Evolutionary conservation across 2,888 invertebrate species (phyloP), one percentile per base, ranked within the genome.

Genomic region (Ectobius pallidus): DNA sequence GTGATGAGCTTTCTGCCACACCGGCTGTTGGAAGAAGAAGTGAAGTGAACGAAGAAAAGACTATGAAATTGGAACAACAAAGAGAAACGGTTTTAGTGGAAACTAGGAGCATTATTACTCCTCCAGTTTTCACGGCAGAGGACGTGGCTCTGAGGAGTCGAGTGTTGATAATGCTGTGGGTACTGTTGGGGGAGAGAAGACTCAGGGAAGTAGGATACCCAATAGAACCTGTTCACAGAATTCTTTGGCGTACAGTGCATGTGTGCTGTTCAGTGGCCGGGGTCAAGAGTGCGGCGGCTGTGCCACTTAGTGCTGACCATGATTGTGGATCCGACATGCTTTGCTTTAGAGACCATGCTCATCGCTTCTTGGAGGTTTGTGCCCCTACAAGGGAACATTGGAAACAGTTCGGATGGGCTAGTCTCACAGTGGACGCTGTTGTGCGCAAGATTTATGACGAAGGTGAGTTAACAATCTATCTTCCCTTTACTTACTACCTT

Each of bases 271-370:
- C 75, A 0, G 73, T 72, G 32, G 63, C 73, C 16, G 75, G 75
- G 22, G 71, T 72, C 61, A 75, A 74, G 69, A 71, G 73, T 16
- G 76, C 76, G 2, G 70, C 73, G 2, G 75, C 76, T 1, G 71
- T 75, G 14, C 75, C 76, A 16, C 72, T 76, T 22, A 61, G 69
- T 18, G 39, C 49, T 0, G 58, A 75, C 55, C 77, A 77, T 74
- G 73, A 75, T 68, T 77, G 77, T 58, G 71, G 72, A 4, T n/a
- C 34, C 6, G 74, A 76, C 72, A 74, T 75, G 72, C 70, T 67
- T 11, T 77, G 77, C 71, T 76, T 77, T 49, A 68, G 76, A 32
- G 77, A 77, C 62, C 77, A 77, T 62, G 74, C 74, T 30, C 74
- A 74, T 34, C 69, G 76, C 20, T 71, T 77, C 63, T 71, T 77